Base-by-base conservation (phyloP, 1,140 invertebrate species). In the Cyrtorhinus lividipennis region DNA sequence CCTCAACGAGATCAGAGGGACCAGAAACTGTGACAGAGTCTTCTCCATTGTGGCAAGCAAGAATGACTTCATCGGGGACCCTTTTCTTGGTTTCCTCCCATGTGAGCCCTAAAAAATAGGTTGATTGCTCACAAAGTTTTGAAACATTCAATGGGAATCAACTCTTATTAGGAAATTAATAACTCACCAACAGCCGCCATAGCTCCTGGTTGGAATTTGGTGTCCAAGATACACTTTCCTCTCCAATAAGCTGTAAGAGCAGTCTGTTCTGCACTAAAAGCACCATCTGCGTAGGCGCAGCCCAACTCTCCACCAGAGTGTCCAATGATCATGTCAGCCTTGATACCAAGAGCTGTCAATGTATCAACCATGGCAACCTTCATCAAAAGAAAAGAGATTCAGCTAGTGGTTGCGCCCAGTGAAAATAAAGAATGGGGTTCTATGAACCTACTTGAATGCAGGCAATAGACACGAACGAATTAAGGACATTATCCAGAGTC, bases 381-480 rank as follows among this genome's bases (percentile, higher is more conserved):
- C 13, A 58, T n/a, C n/a, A n/a, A n/a, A n/a, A n/a, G n/a, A n/a
- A n/a, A n/a, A 56, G n/a, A n/a, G n/a, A n/a, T n/a, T n/a, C n/a
- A n/a, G n/a, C n/a, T n/a, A n/a, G n/a, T n/a, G n/a, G n/a, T n/a
- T n/a, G n/a, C n/a, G n/a, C n/a, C n/a, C n/a, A n/a, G n/a, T n/a
- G n/a, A n/a, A n/a, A n/a, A n/a, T n/a, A n/a, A n/a, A n/a, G n/a
- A n/a, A n/a, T n/a, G n/a, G n/a, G n/a, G n/a, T n/a, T n/a, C n/a
- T n/a, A n/a, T n/a, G n/a, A n/a, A n/a, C n/a, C 66, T 68, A 83
- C 82, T 77, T 99, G 95, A 71, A 97, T 86, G 25, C 93, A 90
- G 30, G 93, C 92, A 69, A 98, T 98, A 0, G 86, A 85, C 2
- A 97, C 82, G 75, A 98, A 98, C 0, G 88, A 88, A 69, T 92